Evolutionary conservation across 2,797 vertebrate genomes (phyloP), one percentile per base, ranked within the genome.

Genomic region (Pagetopsis macropterus): DNA sequence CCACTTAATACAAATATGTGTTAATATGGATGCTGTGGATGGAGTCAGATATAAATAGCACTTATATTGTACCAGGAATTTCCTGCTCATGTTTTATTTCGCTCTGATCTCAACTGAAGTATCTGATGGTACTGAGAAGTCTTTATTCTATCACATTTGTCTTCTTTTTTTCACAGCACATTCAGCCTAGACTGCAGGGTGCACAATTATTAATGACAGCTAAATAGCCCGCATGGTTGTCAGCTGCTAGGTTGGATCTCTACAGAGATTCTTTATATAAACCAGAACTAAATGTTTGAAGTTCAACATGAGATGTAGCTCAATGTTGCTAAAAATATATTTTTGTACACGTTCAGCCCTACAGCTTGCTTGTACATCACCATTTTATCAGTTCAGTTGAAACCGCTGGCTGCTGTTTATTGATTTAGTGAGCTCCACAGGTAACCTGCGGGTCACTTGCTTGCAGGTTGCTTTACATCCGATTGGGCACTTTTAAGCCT

Each of bases 381-480:
- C 31, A 33, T 21, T 21, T 68, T 21, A 37, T 67, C 23, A 44
- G 40, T 45, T 48, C 9, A 37, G n/a, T 70, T 49, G 19, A 50
- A 70, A 27, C 43, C 5, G 31, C 50, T 41, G 48, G 21, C 46
- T 70, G 70, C 46, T 65, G 40, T 44, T 54, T 65, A 2, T 61
- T 71, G 52, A 50, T 65, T 48, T 66, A 21, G 16, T 5, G 23
- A 46, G 44, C 9, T 46, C 21, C 3, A 33, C 56, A 41, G 23
- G 55, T 67, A 56, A 46, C 10, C 27, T 37, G 21, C 1, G 4
- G 59, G 40, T 44, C 37, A 14, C 31, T 49, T 15, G 12, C 41
- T 48, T 45, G 70, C 60, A 44, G 48, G 8, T 76, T 62, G 52
- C 21, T 46, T 50, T 74, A 46, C 21, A 19, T 63, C 41, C 62